Base-by-base conservation (phyloP, 2,113 vertebrate genomes). In the Caloenas nicobarica region DNA sequence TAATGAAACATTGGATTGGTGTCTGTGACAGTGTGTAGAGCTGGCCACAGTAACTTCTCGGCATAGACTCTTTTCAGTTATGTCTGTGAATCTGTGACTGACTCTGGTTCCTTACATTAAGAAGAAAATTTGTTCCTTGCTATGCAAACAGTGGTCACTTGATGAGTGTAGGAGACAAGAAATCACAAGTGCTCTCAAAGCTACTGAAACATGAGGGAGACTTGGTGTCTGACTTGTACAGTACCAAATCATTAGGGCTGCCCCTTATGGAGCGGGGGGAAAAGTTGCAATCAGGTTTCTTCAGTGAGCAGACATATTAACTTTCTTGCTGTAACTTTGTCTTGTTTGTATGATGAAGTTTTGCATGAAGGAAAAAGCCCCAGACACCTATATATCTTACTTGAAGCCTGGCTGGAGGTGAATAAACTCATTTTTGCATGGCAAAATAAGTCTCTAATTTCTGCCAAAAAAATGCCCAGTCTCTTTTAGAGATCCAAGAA, bases 381-480 rank as follows among this genome's bases (percentile, higher is more conserved):
- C 69, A 90, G 92, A 89, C 48, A 44, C 61, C 50, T 79, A n/a
- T 93, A 60, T 86, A 83, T 95, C 83, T 95, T 96, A 33, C 33
- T 88, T 58, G 76, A 93, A 90, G 48, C 33, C 68, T 93, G 76
- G 21, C 88, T 91, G 48, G 65, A 92, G 73, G 74, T 84, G 48
- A 93, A 92, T 96, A 81, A 86, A 64, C 44, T 68, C 38, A 31
- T 94, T 96, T 92, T 93, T 96, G 80, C 31, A 4, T 71, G 56
- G 50, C 50, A 81, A 74, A 92, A 74, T 88, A 44, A 0, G 3
- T 86, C 72, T 91, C 38, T 81, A 44, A 74, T 62, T 93, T 81
- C 85, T 92, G 86, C 85, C 93, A 94, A 90, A 86, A 82, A 95
- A 94, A 77, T 88, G 85, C 93, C 91, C 60, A 5, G 42, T 83